Percentiles rank a stretch among this genome's conserved stretches.
Evolutionary conservation across 2,113 vertebrate species (phyloP).

Genomic region (Elephantulus edwardii): DNA sequence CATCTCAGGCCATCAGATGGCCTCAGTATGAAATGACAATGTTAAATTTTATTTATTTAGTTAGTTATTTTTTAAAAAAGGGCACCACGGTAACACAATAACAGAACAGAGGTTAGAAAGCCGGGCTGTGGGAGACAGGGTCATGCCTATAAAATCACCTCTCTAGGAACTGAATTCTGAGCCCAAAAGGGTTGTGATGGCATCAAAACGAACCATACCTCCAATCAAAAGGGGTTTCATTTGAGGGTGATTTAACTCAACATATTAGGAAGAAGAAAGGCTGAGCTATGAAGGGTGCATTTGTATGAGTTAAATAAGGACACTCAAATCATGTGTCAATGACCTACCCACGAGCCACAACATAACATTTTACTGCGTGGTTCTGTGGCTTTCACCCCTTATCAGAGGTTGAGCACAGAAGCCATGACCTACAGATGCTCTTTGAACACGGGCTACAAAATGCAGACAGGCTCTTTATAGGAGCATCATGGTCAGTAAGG

Average conservation of each 20-base stretch:
- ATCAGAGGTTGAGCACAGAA: not conserved
- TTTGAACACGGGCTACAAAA: not conserved
- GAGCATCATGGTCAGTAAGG: not conserved
- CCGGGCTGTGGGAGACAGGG: not conserved
- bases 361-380: not conserved
- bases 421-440: not conserved
- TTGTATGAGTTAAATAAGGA: conserved; percentile 2
- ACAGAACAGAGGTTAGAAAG: not conserved
- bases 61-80: not conserved
- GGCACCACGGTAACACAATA: not conserved
- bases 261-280: not conserved
- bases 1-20: not conserved
- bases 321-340: not conserved
- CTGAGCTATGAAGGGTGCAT: not conserved
- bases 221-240: not conserved
- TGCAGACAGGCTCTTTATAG: not conserved
- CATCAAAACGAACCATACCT: not conserved
- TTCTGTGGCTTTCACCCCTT: not conserved
- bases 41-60: not conserved
- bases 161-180: not conserved
- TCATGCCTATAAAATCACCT: not conserved
- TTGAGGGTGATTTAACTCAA: not conserved
- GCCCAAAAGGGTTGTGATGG: not conserved
- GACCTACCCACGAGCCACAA: not conserved
- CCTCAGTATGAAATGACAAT: not conserved